These are phyloP conservation scores for Mimas tiliae DNA, from an alignment of 2,888 invertebrate genomes.

Conservation along the genomic window DNA sequence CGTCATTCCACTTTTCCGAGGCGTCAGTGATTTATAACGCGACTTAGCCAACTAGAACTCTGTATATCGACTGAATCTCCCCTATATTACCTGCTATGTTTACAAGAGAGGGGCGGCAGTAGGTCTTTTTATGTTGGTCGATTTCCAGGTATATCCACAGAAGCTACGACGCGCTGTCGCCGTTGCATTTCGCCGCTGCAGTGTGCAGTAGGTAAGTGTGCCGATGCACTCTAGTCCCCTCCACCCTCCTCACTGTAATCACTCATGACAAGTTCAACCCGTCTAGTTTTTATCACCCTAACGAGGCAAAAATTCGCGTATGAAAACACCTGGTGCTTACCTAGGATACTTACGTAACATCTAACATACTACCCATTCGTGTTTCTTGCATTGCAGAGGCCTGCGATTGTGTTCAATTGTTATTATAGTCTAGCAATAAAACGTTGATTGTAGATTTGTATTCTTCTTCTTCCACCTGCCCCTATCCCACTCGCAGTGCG, in stretches of 20 bases:
- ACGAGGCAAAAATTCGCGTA: constrained; percentile 49
- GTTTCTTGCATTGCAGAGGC: not conserved
- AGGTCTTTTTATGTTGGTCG: constrained; percentile 62
- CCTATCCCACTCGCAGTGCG: too few relatives aligned
- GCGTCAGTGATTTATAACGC: constrained; percentile 71
- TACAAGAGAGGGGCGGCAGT: constrained; percentile 43
- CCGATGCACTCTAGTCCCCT: constrained; percentile 81
- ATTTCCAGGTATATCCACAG: constrained; percentile 60
- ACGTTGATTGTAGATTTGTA: too few relatives aligned
- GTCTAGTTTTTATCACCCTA: constrained; percentile 56
- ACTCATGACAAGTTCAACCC: constrained; percentile 75
- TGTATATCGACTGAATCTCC: constrained; percentile 44
- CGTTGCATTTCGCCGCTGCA: constrained; percentile 79
- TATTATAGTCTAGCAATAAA: not conserved
- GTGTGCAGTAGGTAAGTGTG: constrained; percentile 82
- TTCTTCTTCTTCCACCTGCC: too few relatives aligned
- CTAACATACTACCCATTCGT: not conserved
- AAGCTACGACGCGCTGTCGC: constrained; percentile 63
- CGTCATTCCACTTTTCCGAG: constrained; percentile 84
- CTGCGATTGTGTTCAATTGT: not conserved
- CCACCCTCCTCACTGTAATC: constrained; percentile 70
- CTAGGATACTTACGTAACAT: not conserved
- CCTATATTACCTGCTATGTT: constrained; percentile 41
- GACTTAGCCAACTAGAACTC: constrained; percentile 59
- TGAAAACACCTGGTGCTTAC: constrained; percentile 35